Base-by-base conservation (phyloP, 2,113 vertebrate species). In the Mormyrus iriodes region DNA sequence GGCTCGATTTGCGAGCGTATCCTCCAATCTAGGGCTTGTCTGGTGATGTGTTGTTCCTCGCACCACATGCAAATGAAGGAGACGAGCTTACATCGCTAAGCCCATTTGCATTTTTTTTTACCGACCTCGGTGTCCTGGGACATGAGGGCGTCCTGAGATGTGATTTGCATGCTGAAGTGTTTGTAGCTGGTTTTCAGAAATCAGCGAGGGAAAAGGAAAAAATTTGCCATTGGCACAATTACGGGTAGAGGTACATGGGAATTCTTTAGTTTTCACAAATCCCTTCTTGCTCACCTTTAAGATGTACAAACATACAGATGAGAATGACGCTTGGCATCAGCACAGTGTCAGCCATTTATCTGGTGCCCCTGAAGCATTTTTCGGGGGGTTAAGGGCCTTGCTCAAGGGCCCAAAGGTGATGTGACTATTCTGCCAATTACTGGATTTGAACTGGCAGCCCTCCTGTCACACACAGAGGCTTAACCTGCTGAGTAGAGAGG, bases 21-120 rank as follows among this genome's bases (percentile, higher is more conserved):
- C 39, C 39, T 24, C 82, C 44, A 0, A 46, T 84, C 42, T 48
- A 27, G 82, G 79, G 35, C 82, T 84, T 48, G 24, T 48, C 39
- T 84, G 82, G 82, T 84, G 82, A 46, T 84, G 42, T 44, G 44
- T 46, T 44, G 42, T 84, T 84, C 39, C 39, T 42, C 8, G 46
- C 51, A 79, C 79, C 79, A 44, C 69, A 87, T 87, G 51, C 89
- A 90, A 49, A 46, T 85, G 21, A 27, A 83, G 42, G 24, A 13
- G n/a, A 46, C 24, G 53, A 13, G 35, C 48, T 87, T 44, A 88
- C 6, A 39, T 42, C 6, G 51, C 21, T 44, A 44, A 82, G 76
- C 76, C 19, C 15, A 19, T 82, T 42, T 82, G 76, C 76, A 82
- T 44, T 5, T 82, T 13, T 55, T 61, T 42, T 48, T 4, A 84